These are phyloP conservation scores for Lasiurus borealis DNA, from an alignment of 2,113 vertebrate genomes.

Conservation along the genomic window DNA sequence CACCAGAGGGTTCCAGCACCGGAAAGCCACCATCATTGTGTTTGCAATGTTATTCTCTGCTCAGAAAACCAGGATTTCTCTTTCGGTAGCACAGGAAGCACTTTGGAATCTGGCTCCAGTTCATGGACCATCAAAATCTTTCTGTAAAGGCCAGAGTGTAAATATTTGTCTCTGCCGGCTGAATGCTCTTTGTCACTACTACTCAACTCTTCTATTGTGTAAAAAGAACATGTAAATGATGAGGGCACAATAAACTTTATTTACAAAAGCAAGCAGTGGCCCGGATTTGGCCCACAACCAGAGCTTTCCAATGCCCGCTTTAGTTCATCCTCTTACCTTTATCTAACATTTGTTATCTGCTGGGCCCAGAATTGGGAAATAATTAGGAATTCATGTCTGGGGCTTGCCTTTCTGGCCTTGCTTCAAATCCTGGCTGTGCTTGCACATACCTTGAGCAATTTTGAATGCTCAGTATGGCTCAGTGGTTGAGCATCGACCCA, in stretches of 20 bases:
- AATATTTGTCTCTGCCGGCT: not conserved
- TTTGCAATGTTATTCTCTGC: not conserved
- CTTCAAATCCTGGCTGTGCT: not conserved
- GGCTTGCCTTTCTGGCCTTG: not conserved
- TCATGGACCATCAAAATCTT: not conserved
- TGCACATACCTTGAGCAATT: not conserved
- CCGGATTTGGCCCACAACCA: not conserved
- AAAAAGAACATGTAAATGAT: not conserved
- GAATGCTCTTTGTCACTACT: not conserved
- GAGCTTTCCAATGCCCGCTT: not conserved
- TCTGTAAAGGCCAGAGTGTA: not conserved
- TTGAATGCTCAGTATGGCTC: too few relatives aligned
- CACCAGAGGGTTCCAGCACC: not conserved
- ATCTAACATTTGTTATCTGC: not conserved
- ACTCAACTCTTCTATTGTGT: not conserved
- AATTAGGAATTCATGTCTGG: not conserved
- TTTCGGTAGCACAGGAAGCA: not conserved
- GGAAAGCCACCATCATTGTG: not conserved
- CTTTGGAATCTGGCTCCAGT: not conserved
- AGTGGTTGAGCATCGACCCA: too few relatives aligned
- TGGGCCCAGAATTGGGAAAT: not conserved
- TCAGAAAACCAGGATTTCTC: not conserved
- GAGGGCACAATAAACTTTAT: not conserved
- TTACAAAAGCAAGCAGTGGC: not conserved
- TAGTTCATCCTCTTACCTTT: not conserved